Evolutionary conservation across 2,888 invertebrate species (phyloP), one percentile per base, ranked within the genome.

Genomic region (Boloria euphrosyne): DNA sequence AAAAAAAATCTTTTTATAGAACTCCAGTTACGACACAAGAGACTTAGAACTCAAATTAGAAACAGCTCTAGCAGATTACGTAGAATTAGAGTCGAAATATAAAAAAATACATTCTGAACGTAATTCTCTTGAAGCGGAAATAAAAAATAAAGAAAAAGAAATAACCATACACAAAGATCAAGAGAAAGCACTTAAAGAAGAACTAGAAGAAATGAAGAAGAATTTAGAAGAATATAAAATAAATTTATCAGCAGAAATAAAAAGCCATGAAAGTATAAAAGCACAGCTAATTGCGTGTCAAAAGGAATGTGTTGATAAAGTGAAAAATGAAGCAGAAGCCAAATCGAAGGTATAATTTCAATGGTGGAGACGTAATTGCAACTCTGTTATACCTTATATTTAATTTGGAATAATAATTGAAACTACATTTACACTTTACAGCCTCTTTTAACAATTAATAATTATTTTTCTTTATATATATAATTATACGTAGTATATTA

Each of bases 1-100:
- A 38, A 10, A 38, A 38, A 31, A 31, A 38, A 38, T 10, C 31
- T 38, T 46, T 67, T 76, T 77, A 27, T 74, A 88, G 85, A 81
- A 77, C 59, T 87, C 71, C 88, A 93, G 79, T 81, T 93, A 70
- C 87, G 93, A 78, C 85, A 93, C 74, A 85, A 92, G 93, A 78
- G 84, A 92, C 55, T 76, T 95, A 22, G 94, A 94, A 78, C 76
- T 89, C 2, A 94, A 94, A 81, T 80, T 93, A 47, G 81, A 93
- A 78, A 88, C 93, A 65, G 84, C 93, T 0, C 78, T 93, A 68
- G 86, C 92, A 63, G 93, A 93, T 72, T 93, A 92, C 70, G 87
- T 93, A 31, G 90, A 93, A 51, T 84, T 93, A 73, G 92, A 93
- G 69, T 83, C 87, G 47, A 85, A 84, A 71, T 79, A 85, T 60